phyloP scores from a whole-genome alignment of 2,797 vertebrate species.

The Chelmon rostratus region DNA sequence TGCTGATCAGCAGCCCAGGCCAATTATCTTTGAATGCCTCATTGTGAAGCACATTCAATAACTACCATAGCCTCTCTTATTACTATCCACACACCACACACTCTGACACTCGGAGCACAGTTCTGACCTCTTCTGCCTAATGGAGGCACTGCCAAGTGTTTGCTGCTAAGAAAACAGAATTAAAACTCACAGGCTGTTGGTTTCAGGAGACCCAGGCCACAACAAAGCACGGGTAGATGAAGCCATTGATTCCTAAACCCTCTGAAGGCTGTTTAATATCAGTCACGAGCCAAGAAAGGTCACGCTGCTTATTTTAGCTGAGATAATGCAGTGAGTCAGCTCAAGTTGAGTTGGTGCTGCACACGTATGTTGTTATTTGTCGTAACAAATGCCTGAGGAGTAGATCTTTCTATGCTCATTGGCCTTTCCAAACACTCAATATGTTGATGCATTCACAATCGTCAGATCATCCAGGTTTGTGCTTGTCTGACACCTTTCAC shows the following conservation, averaged over 20 bases:
- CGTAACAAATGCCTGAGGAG: constrained; percentile 7
- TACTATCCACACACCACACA: constrained; percentile 47
- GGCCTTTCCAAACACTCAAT: not conserved
- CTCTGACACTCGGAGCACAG: constrained; percentile 39
- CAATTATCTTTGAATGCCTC: constrained; percentile 69
- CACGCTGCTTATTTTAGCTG: constrained; percentile 18
- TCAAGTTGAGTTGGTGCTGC: not conserved
- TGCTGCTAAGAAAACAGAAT: constrained; percentile 40
- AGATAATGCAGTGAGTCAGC: constrained; percentile 12
- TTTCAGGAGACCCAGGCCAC: constrained; percentile 22
- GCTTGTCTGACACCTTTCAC: constrained; percentile 1
- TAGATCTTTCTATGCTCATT: not conserved
- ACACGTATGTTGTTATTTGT: not conserved
- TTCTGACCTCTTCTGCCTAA: constrained; percentile 58
- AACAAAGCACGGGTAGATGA: constrained; percentile 34
- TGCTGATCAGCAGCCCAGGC: constrained; percentile 64
- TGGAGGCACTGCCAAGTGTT: constrained; percentile 57
- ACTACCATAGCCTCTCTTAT: constrained; percentile 34
- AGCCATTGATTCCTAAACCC: constrained; percentile 31
- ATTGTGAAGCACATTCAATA: constrained; percentile 66
- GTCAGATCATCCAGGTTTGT: constrained; percentile 17
- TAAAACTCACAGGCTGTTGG: constrained; percentile 30
- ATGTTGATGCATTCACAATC: not conserved
- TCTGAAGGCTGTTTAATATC: constrained; percentile 48
- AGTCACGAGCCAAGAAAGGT: constrained; percentile 24